phyloP scores from a whole-genome alignment of 2,797 vertebrate genomes.

The Peromyscus nudipes region DNA sequence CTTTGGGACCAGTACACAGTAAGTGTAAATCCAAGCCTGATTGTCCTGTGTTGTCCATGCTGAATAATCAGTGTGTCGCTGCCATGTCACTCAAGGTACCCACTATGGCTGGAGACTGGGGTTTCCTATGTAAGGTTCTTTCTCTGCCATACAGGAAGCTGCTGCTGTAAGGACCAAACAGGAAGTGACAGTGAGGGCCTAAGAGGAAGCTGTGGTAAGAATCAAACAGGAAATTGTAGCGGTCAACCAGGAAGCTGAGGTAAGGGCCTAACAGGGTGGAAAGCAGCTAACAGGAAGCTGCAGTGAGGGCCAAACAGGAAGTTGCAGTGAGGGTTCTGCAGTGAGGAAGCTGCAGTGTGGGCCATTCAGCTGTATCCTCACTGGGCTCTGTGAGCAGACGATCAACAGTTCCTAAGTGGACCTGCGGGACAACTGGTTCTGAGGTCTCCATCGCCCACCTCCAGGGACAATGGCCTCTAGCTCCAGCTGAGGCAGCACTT shows the following conservation, averaged over 20 bases:
- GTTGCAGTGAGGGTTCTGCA: too few species aligned
- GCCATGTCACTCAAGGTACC: background rate
- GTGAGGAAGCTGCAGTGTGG: accelerated
- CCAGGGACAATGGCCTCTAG: background rate
- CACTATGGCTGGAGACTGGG: background rate
- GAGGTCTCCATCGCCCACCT: accelerated
- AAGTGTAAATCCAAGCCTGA: background rate
- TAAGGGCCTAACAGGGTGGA: background rate
- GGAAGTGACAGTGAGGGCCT: background rate
- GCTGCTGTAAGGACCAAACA: background rate
- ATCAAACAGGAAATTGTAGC: background rate
- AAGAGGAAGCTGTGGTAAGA: background rate
- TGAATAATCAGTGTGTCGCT: background rate
- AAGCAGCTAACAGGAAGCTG: background rate
- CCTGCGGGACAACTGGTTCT: accelerated
- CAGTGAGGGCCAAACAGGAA: background rate
- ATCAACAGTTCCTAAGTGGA: accelerated
- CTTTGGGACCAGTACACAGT: background rate
- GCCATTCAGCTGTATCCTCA: accelerated
- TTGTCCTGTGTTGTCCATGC: accelerated
- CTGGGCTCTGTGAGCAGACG: accelerated
- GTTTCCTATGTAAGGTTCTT: background rate
- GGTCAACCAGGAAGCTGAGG: background rate
- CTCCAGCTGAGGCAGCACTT: accelerated
- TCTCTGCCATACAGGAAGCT: background rate